Conservation (phyloP, 2,797 vertebrate genomes). For the Nothura maculosa region DNA sequence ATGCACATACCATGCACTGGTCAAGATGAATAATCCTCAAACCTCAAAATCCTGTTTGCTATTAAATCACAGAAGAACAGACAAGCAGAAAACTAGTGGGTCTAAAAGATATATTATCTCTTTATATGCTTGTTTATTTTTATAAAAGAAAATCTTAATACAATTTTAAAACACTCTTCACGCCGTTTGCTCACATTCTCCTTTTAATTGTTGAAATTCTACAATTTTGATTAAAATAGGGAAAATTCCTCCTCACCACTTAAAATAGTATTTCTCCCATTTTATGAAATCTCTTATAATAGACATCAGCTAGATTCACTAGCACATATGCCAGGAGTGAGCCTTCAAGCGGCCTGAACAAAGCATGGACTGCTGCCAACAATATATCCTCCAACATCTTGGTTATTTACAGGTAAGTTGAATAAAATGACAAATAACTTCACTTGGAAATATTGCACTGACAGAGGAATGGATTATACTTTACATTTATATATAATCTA, state of each 20-base stretch:
- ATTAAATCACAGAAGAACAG: neutral
- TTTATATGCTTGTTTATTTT: neutral
- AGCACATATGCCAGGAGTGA: neutral
- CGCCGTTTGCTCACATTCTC: neutral
- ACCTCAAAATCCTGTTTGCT: neutral
- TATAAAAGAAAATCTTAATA: neutral
- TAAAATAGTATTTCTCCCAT: neutral
- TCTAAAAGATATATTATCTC: neutral
- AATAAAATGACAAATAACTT: neutral
- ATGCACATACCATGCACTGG: neutral
- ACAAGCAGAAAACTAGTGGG: neutral
- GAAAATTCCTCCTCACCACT: neutral
- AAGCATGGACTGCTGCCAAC: neutral
- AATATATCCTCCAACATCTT: neutral
- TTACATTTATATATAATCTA: neutral
- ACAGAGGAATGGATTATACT: neutral
- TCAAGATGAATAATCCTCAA: neutral
- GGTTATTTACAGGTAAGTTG: accelerated
- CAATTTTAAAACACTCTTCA: neutral
- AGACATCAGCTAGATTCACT: neutral
- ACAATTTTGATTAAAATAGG: neutral
- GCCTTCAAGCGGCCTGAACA: neutral
- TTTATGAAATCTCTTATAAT: neutral
- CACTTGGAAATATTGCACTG: neutral
- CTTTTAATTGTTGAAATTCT: neutral